phyloP scores from a whole-genome alignment of 2,888 invertebrate species.

The Carcina quercana region DNA sequence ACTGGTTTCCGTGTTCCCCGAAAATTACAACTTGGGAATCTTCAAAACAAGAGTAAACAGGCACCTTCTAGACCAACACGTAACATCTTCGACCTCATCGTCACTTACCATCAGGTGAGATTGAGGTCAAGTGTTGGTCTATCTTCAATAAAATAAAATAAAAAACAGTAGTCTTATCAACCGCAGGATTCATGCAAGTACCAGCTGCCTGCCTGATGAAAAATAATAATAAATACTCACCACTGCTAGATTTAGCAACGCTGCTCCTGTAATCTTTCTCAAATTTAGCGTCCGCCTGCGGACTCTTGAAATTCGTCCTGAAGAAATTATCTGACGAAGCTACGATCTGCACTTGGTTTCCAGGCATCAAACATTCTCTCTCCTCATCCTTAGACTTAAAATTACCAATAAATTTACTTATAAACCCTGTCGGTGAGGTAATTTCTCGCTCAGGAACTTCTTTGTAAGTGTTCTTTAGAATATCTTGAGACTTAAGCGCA shows the following conservation, averaged over 20 bases:
- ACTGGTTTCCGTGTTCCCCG: no score
- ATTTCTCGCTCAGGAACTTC: constrained; percentile 37
- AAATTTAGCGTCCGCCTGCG: constrained; percentile 41
- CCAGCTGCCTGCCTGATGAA: no score
- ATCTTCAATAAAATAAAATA: no score
- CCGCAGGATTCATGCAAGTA: no score
- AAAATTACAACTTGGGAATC: no score
- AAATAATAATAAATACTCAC: constrained; percentile 33
- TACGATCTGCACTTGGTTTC: constrained; percentile 48
- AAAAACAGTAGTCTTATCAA: no score
- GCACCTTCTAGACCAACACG: no score
- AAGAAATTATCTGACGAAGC: constrained; percentile 68
- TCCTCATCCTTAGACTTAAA: constrained; percentile 62
- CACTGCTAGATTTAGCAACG: constrained; percentile 52
- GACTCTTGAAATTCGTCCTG: constrained; percentile 61
- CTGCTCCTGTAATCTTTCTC: constrained; percentile 58
- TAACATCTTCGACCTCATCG: no score
- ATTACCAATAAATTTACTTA: constrained; percentile 64
- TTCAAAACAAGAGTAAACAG: no score
- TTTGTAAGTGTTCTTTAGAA: constrained; percentile 37
- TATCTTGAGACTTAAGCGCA: constrained; percentile 62
- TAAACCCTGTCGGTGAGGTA: constrained; percentile 50
- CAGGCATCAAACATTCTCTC: constrained; percentile 48
- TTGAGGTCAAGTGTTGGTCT: no score
- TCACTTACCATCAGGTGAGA: no score